Conservation (phyloP, 2,113 vertebrate species). For the Gopherus flavomarginatus region DNA sequence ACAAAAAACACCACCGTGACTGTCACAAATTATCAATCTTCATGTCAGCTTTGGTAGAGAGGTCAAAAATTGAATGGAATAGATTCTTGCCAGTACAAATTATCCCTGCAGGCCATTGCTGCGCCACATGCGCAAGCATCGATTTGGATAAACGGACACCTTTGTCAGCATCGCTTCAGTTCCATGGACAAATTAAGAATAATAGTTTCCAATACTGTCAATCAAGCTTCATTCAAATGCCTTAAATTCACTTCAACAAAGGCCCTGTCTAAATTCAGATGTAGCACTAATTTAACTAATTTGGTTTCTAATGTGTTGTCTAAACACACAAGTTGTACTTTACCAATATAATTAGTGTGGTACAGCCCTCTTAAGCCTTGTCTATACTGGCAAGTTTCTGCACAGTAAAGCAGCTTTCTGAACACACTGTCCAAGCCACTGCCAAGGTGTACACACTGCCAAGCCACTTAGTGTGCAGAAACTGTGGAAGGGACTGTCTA, state of each 20-base stretch:
- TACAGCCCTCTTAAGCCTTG: too few species aligned
- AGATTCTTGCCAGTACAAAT: neutral
- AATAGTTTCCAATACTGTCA: neutral
- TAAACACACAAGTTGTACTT: too few species aligned
- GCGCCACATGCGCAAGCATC: neutral
- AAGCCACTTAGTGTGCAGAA: too few species aligned
- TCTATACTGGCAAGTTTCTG: too few species aligned
- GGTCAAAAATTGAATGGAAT: neutral
- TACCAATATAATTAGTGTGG: too few species aligned
- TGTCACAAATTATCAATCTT: neutral
- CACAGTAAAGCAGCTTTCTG: too few species aligned
- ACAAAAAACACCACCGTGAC: neutral
- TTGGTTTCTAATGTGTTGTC: too few species aligned
- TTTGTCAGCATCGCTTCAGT: neutral
- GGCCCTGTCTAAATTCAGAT: neutral
- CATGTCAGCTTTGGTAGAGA: neutral
- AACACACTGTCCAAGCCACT: too few species aligned
- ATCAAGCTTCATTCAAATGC: rapidly evolving
- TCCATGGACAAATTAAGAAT: neutral
- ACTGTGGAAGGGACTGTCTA: too few species aligned
- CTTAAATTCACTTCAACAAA: neutral
- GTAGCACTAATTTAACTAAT: neutral
- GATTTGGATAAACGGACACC: too few species aligned
- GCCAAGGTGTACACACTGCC: too few species aligned
- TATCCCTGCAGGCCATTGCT: neutral